Percentiles rank a stretch among this genome's conserved stretches.
Conservation (phyloP, 2,888 invertebrate species). For the Drosophila mercatorum region DNA sequence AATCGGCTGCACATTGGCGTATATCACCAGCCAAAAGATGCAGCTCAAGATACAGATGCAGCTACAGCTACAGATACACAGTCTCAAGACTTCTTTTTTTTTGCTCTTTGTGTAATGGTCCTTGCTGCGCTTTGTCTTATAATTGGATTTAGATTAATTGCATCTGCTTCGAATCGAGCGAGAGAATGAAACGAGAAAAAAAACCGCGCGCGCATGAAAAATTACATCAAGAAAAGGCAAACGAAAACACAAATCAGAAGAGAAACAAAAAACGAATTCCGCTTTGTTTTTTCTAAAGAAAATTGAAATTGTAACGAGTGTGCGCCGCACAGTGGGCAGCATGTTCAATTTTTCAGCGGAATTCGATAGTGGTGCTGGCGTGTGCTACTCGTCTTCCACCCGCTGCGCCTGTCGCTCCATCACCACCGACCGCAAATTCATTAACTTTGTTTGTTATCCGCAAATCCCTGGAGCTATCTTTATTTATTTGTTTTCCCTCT, state of each 20-base stretch:
- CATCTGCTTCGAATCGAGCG: slow-evolving; percentile 59
- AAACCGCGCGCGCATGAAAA: slow-evolving; percentile 64
- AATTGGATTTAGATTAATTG: slow-evolving; percentile 83
- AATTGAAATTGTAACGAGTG: slow-evolving; percentile 60
- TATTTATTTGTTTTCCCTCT: slow-evolving; percentile 29
- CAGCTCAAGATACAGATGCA: slow-evolving; percentile 8
- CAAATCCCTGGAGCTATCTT: slow-evolving; percentile 28
- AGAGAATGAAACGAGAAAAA: slow-evolving; percentile 36
- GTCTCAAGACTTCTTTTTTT: slow-evolving; percentile 22
- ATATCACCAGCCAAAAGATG: slow-evolving; percentile 45
- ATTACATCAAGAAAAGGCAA: slow-evolving; percentile 56
- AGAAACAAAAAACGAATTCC: slow-evolving; percentile 20
- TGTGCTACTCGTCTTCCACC: slow-evolving; percentile 71
- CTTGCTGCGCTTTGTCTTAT: slow-evolving; percentile 71
- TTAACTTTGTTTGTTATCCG: slow-evolving; percentile 48
- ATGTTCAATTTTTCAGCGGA: slow-evolving; percentile 7
- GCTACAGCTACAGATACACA: slow-evolving; percentile 1
- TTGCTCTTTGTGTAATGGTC: slow-evolving; percentile 57
- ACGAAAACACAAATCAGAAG: slow-evolving; percentile 22
- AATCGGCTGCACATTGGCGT: slow-evolving; percentile 54
- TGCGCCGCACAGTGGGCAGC: slow-evolving; percentile 27
- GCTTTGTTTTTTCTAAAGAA: slow-evolving; percentile 60
- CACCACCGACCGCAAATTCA: slow-evolving; percentile 68
- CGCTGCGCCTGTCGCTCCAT: slow-evolving; percentile 52
- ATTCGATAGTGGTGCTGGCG: slow-evolving; percentile 37